These are phyloP conservation scores for Anguilla japonica DNA, from an alignment of 2,113 vertebrate species.

Conservation along the genomic window DNA sequence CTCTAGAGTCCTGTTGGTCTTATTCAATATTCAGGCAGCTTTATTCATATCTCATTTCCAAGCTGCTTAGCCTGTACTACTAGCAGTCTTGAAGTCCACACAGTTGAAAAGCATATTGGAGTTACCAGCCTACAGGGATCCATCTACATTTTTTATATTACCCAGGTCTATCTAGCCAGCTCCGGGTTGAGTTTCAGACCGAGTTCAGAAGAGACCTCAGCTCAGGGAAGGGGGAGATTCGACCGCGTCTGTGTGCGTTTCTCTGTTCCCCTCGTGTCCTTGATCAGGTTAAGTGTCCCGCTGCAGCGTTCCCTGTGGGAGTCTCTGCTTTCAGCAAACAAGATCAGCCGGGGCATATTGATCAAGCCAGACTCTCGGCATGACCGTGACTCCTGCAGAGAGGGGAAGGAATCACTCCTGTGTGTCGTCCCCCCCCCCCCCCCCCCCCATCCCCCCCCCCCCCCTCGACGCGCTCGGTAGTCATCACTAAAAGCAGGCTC, in stretches of 20 bases:
- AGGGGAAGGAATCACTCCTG: not conserved
- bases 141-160: not conserved
- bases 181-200: not conserved
- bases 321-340: conserved; percentile 38
- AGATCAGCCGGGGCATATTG: conserved; percentile 34
- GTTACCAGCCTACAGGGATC: conserved; percentile 8
- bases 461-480: not conserved
- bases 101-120: not conserved
- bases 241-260: conserved; percentile 15
- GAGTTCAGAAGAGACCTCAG: not conserved
- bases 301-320: conserved; percentile 26
- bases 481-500: not conserved
- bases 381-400: conserved; percentile 34
- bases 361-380: conserved; percentile 20
- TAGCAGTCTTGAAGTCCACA: not conserved
- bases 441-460: not conserved
- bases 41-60: not conserved
- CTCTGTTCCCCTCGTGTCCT: conserved; percentile 8
- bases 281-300: conserved; percentile 34
- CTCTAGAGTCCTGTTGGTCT: not conserved
- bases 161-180: conserved; percentile 19
- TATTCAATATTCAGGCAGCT: not conserved
- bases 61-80: not conserved
- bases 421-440: not conserved
- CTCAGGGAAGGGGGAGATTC: not conserved